Evolutionary conservation across 2,113 vertebrate genomes (phyloP).

Genomic region (Rhabdomys dilectus): DNA sequence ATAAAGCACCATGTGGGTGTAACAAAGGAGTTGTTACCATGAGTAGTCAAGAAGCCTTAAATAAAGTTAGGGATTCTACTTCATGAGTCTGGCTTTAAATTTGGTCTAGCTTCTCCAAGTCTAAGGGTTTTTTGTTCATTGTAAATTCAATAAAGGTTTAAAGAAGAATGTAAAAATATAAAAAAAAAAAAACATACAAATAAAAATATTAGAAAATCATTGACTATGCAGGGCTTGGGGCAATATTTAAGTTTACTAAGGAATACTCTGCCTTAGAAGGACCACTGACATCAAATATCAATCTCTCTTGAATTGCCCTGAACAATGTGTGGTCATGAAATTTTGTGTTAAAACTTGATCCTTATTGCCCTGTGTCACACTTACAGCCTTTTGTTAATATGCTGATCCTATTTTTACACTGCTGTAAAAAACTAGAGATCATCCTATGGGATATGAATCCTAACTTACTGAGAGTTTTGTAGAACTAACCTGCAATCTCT

Average conservation of each 20-base stretch:
- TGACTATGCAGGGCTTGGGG: neutral
- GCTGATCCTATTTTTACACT: neutral
- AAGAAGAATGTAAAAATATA: neutral
- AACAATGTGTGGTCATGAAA: neutral
- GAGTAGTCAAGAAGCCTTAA: neutral
- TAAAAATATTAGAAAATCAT: neutral
- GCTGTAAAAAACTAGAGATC: neutral
- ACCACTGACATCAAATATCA: neutral
- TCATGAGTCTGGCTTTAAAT: neutral
- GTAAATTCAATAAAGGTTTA: neutral
- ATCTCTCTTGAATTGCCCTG: neutral
- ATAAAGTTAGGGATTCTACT: neutral
- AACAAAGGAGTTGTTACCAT: neutral
- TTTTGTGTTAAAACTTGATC: neutral
- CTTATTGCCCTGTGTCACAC: neutral
- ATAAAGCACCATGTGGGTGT: neutral
- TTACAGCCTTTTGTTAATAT: neutral
- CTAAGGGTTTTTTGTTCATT: neutral
- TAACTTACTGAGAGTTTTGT: neutral
- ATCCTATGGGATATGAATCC: neutral
- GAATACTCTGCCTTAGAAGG: neutral
- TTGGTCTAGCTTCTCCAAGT: slow-evolving; percentile 12
- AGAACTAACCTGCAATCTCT: neutral
- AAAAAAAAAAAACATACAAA: neutral
- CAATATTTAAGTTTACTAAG: neutral